Base-by-base conservation (phyloP, 2,113 vertebrate genomes). In the Paradisaea rubra region DNA sequence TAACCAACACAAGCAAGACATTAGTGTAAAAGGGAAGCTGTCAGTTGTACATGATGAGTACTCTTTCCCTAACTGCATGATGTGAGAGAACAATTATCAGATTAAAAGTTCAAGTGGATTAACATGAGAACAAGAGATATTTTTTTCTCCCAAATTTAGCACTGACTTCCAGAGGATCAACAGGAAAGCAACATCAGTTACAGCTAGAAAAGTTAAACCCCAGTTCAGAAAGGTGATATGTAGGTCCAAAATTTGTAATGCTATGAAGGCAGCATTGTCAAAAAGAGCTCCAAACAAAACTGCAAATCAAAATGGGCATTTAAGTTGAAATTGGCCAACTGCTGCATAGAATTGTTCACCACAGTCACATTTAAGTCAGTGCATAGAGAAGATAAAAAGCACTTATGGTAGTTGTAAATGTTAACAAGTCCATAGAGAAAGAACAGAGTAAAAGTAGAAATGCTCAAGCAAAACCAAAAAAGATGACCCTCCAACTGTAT, bases 321-420 rank as follows among this genome's bases (percentile, higher is more conserved):
- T 87, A 94, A 96, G 82, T 93, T 95, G 93, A 97, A 96, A 91
- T 85, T 96, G 83, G 94, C 94, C 94, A 97, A 97, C 92, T 98
- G 98, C 98, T 98, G 98, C 98, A 99, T 98, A 99, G 98, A 98
- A 98, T 97, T 97, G 97, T 97, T 96, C 96, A 98, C 98, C 97
- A 98, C 98, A 98, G 98, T 99, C 98, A 98, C 97, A 98, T 98
- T 98, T 98, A 98, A 98, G 98, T 98, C 98, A 98, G 98, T 99
- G 98, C 98, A 99, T 98, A 99, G 98, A 98, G 98, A 98, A 98
- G 97, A 98, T 99, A 99, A 99, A 86, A 92, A 99, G 99, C 99
- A 99, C 98, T 99, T 99, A 98, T 97, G 99, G 99, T 98, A 98
- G 98, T 98, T 96, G 98, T 98, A 98, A 98, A 98, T 97, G 97